A percentile compares a stretch with the other conserved stretches of the same genome.
These are phyloP conservation scores for Drosophila oshimai DNA, from an alignment of 1,140 invertebrate species.

Conservation along the genomic window DNA sequence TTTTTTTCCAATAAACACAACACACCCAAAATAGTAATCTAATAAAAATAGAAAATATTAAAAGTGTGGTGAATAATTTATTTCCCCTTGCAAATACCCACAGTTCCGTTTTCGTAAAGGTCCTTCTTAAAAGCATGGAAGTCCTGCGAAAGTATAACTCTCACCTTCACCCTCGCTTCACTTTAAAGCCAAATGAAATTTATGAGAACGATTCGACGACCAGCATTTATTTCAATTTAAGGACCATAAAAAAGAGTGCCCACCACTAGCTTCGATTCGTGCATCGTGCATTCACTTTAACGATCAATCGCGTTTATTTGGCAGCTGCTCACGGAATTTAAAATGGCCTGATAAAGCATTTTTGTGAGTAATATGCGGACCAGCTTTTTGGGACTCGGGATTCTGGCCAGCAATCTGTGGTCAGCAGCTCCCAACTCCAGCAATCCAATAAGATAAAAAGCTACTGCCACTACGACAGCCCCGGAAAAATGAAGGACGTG, in stretches of 20 bases:
- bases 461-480: not conserved
- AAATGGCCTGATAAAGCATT: conserved; percentile 58
- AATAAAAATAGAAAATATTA: too few species aligned
- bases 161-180: not conserved
- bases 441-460: conserved; percentile 73
- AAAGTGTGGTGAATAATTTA: too few species aligned
- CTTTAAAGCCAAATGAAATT: not conserved
- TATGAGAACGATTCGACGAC: not conserved
- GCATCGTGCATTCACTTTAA: conserved; percentile 33
- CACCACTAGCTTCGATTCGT: conserved; percentile 3
- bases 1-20: too few species aligned
- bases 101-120: not conserved
- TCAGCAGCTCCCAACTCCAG: too few species aligned
- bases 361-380: conserved; percentile 29
- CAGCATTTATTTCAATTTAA: not conserved
- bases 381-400: too few species aligned
- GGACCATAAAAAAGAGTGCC: conserved; percentile 7
- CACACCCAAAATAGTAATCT: too few species aligned
- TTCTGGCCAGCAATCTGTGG: conserved; percentile 64
- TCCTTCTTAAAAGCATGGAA: not conserved
- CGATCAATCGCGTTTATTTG: conserved; percentile 64
- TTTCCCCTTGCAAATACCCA: too few species aligned
- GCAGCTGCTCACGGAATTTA: conserved; percentile 60
- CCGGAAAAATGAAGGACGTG: not conserved
- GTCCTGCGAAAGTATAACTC: not conserved